Evolutionary conservation across 2,888 invertebrate genomes (phyloP), one percentile per base, ranked within the genome.

Genomic region (Artemia sp.): DNA sequence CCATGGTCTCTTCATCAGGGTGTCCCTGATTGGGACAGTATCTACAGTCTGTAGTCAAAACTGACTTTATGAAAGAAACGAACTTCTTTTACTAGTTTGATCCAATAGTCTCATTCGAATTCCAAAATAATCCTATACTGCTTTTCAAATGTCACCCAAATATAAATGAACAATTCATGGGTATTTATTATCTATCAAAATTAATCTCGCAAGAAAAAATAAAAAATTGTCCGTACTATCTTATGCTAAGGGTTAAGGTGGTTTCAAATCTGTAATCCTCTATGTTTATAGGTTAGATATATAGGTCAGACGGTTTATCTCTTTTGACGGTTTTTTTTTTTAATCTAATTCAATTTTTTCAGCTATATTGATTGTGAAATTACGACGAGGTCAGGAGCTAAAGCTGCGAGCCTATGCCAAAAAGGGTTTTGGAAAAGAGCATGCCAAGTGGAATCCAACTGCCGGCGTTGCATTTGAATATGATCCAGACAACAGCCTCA

Each of bases 401-500:
- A 95, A 94, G 78, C 81, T 97, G 71, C 83, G 90, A 75, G 97
- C 96, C 1, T 97, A 92, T 81, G 98, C 97, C 0, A 94, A 96
- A 76, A 98, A 98, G 81, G 85, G 85, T 10, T 93, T 94, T 81
- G 94, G 96, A 0, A 98, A 98, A 77, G 98, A 99, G 78, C 98
- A 99, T 81, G 98, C 98, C 0, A 98, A 98, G 79, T 98, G 98
- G 98, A 98, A 97, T 81, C 98, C 98, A 5, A 98, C 98, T 0
- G 92, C 92, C 68, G 96, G 96, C 66, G 96, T 98, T 1, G 89
- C 90, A 69, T 99, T 99, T 80, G 98, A 99, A 79, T 99, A 99
- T 80, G 98, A 99, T 80, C 98, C 98, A 0, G 98, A 98, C 77
- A 98, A 98, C 81, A 82, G 89, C 0, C 89, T 99, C 85, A 83